Evolutionary conservation across 2,113 vertebrate genomes (phyloP).

Genomic region (Daphoenositta chrysoptera): DNA sequence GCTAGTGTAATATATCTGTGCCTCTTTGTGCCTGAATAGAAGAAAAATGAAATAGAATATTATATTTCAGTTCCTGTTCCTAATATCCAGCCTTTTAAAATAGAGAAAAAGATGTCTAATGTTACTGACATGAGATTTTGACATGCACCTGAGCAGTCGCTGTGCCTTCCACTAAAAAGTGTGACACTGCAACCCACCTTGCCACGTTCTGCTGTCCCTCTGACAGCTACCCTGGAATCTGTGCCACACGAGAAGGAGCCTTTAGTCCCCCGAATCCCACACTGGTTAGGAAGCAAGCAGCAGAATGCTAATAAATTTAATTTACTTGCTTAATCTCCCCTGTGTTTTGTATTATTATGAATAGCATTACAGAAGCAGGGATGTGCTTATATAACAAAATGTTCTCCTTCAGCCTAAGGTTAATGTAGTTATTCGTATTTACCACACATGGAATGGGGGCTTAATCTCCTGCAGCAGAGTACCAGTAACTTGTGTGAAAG

Average conservation of each 20-base stretch:
- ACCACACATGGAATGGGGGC: neutral
- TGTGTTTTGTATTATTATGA: constrained; percentile 26
- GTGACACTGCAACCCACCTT: neutral
- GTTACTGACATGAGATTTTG: neutral
- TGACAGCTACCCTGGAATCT: neutral
- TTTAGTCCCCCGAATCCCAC: neutral
- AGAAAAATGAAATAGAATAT: neutral
- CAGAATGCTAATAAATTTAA: constrained; percentile 32
- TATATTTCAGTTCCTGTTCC: neutral
- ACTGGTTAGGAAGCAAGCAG: neutral
- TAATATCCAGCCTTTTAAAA: neutral
- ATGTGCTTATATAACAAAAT: constrained; percentile 27
- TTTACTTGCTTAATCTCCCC: constrained; percentile 20
- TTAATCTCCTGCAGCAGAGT: neutral
- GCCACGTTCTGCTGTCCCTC: neutral
- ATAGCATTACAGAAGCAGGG: neutral
- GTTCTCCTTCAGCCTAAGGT: constrained; percentile 26
- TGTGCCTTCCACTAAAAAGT: neutral
- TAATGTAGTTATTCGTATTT: neutral
- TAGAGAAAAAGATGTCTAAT: neutral
- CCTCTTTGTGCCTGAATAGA: neutral
- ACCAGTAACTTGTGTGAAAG: neutral
- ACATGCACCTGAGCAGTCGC: neutral
- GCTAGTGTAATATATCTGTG: neutral
- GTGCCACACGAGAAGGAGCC: neutral